Base-by-base conservation (phyloP, 2,888 invertebrate species). In the Dyspetes luteomarginatus region DNA sequence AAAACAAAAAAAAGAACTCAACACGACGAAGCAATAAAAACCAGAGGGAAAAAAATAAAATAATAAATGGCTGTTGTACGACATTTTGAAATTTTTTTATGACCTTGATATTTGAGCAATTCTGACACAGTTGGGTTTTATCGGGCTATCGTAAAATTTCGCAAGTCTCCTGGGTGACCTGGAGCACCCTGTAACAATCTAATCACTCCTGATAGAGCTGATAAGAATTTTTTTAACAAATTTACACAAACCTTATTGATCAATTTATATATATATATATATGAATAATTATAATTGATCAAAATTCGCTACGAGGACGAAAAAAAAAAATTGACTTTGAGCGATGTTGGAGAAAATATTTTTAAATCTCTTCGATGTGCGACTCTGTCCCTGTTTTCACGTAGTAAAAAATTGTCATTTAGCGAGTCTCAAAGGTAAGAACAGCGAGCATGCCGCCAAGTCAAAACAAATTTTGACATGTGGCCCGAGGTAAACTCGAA, bases 151-250 rank as follows among this genome's bases (percentile, higher is more conserved):
- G 36, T 36, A 15, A 48, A 58, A 28, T 77, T 71, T 71, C 56
- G 60, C 43, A 68, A 79, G 52, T 74, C 56, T 69, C 56, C 19
- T 26, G 64, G 50, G 30, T 64, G 52, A 74, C 62, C 24, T 74
- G 68, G 78, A 64, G 74, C 78, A 74, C 7, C 45, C 41, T 79
- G 67, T 56, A 64, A 55, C 45, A 79, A 79, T 69, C 74, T 56
- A 74, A 79, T 74, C 78, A 28, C 5, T 36, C 52, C 17, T n/a
- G 50, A 43, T 17, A 22, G 28, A 56, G 24, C n/a, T n/a, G 7
- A 50, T n/a, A 55, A 22, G 28, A 52, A 12, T 41, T 1, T 60
- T 55, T 69, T 12, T 12, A 55, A 60, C n/a, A n/a, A n/a, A n/a
- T n/a, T n/a, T n/a, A n/a, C n/a, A n/a, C n/a, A n/a, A 30, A 2